These are phyloP conservation scores for Chrysina gloriosa DNA, from an alignment of 2,888 invertebrate genomes.

Conservation along the genomic window DNA sequence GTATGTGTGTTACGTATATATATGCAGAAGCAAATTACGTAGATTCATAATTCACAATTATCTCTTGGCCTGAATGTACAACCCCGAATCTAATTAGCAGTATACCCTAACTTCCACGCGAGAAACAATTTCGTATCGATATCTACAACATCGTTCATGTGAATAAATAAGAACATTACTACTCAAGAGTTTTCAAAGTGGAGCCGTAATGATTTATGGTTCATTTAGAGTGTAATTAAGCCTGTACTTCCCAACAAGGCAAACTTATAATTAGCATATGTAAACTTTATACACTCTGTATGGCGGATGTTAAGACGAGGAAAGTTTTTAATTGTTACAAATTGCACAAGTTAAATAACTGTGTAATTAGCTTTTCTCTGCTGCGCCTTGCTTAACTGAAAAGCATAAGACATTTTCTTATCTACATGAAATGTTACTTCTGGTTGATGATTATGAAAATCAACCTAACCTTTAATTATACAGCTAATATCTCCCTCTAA, in stretches of 20 bases:
- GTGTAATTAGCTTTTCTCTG: slow-evolving; percentile 53
- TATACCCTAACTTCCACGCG: slow-evolving; percentile 2
- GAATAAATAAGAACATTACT: slow-evolving; percentile 33
- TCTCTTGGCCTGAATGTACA: background rate
- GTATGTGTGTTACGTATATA: too few species aligned
- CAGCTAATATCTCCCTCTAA: slow-evolving; percentile 35
- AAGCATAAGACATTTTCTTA: slow-evolving; percentile 46
- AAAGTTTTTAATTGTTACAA: slow-evolving; percentile 57
- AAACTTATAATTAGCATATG: slow-evolving; percentile 66
- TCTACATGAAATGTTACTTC: slow-evolving; percentile 44
- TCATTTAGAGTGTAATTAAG: slow-evolving; percentile 62
- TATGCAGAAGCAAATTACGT: too few species aligned
- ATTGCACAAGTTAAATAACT: slow-evolving; percentile 57
- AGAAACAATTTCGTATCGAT: slow-evolving; percentile 16
- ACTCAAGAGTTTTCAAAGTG: slow-evolving; percentile 40
- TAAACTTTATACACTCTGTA: slow-evolving; percentile 63
- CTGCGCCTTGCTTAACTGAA: slow-evolving; percentile 44
- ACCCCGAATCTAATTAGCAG: slow-evolving; percentile 5
- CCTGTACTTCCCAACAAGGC: slow-evolving; percentile 61
- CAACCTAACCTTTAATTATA: slow-evolving; percentile 42
- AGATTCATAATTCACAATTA: too few species aligned
- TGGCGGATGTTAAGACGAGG: slow-evolving; percentile 56
- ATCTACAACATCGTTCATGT: slow-evolving; percentile 23
- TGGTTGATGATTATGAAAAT: slow-evolving; percentile 41
- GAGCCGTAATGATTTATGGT: slow-evolving; percentile 40